A percentile compares a stretch with the other conserved stretches of the same genome.
Conservation (phyloP, 2,113 vertebrate genomes). For the Mustela lutreola region DNA sequence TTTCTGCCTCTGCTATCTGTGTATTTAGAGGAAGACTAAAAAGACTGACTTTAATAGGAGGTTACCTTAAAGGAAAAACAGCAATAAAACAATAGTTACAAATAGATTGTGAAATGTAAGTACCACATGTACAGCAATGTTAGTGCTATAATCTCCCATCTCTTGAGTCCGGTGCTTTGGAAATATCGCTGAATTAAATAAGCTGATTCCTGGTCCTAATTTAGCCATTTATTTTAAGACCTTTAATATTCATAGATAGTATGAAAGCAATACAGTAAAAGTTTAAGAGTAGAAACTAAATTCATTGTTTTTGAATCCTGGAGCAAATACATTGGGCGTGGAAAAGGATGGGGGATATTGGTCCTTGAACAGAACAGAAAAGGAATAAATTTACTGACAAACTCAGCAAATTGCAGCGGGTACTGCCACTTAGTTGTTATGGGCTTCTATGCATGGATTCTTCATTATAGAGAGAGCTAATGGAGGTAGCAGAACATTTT, state of each 20-base stretch:
- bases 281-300: conserved; percentile 53
- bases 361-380: conserved; percentile 42
- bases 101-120: background rate
- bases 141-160: background rate
- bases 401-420: conserved; percentile 29
- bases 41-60: background rate
- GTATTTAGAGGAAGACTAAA: background rate
- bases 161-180: background rate
- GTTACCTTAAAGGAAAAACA: background rate
- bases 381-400: conserved; percentile 55
- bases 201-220: conserved; percentile 17
- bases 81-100: background rate
- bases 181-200: background rate
- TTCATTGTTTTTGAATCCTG: conserved; percentile 11
- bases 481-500: background rate
- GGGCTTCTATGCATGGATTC: background rate
- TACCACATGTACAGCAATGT: background rate
- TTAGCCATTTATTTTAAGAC: conserved; percentile 34
- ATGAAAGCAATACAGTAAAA: background rate
- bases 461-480: conserved; percentile 31
- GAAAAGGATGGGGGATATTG: background rate
- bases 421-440: background rate
- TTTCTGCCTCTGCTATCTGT: background rate
- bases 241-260: background rate
- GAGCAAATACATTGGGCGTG: background rate